These are phyloP conservation scores for Chymomyza procnemis DNA, from an alignment of 2,888 invertebrate genomes.

Conservation along the genomic window DNA sequence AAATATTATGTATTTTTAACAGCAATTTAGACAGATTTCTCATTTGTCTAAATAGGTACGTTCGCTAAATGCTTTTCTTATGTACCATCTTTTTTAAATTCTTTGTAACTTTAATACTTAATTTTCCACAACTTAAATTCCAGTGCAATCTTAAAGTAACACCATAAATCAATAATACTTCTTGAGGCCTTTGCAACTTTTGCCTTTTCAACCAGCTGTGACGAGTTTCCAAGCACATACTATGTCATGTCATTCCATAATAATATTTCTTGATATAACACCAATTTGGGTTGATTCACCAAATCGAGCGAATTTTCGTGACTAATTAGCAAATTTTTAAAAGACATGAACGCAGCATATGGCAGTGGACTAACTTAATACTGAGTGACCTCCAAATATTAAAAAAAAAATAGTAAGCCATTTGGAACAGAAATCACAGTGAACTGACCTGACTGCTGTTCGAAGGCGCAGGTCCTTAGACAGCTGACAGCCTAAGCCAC, in stretches of 20 bases:
- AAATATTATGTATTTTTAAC: too few relatives aligned
- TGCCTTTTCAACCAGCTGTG: background rate
- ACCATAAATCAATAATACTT: background rate
- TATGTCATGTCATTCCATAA: background rate
- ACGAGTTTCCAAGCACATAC: background rate
- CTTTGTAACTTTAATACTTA: too few relatives aligned
- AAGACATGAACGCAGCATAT: constrained; percentile 33
- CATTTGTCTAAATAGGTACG: too few relatives aligned
- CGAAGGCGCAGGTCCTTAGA: constrained; percentile 15
- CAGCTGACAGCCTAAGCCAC: constrained; percentile 27
- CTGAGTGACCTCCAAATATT: constrained; percentile 11
- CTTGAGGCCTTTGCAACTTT: background rate
- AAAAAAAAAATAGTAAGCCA: background rate
- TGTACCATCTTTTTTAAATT: too few relatives aligned
- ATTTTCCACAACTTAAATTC: too few relatives aligned
- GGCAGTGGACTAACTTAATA: constrained; percentile 12
- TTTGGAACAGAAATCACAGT: constrained; percentile 7
- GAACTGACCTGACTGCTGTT: background rate
- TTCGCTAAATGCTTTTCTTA: too few relatives aligned
- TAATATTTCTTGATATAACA: background rate
- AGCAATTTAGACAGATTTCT: too few relatives aligned
- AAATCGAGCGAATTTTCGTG: constrained; percentile 55
- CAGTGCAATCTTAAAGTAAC: too few relatives aligned
- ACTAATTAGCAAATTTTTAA: constrained; percentile 63
- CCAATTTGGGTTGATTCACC: constrained; percentile 21